A percentile compares a stretch with the other conserved stretches of the same genome.
These are phyloP conservation scores for Ectobius pallidus DNA, from an alignment of 2,888 invertebrate genomes.

Conservation along the genomic window DNA sequence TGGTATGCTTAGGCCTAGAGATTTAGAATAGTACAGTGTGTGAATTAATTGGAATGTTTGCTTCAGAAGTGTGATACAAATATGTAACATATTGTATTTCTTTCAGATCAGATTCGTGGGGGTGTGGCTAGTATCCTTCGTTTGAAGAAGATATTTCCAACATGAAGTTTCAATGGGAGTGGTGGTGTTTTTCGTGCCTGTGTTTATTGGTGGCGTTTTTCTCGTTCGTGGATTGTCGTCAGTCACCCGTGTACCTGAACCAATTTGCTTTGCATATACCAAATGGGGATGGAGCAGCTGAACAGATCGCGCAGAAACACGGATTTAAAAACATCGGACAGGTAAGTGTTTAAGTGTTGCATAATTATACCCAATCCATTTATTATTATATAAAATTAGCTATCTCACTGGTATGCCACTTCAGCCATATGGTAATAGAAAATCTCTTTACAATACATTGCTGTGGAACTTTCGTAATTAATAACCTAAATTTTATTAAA, in stretches of 20 bases:
- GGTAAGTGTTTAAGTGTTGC: too few relatives aligned
- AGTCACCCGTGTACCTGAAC: conserved; percentile 38
- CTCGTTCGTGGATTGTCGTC: conserved; percentile 36
- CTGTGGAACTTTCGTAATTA: too few relatives aligned
- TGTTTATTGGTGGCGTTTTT: conserved; percentile 36
- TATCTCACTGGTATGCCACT: too few relatives aligned
- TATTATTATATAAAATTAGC: too few relatives aligned
- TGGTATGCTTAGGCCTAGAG: too few relatives aligned
- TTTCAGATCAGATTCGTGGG: conserved; percentile 15
- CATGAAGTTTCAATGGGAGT: conserved; percentile 33
- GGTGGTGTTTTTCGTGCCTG: conserved; percentile 33
- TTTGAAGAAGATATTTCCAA: conserved; percentile 31
- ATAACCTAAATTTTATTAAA: too few relatives aligned
- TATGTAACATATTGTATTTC: neutral
- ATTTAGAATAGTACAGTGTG: too few relatives aligned
- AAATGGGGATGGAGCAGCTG: conserved; percentile 67
- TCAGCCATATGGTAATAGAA: too few relatives aligned
- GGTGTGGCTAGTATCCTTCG: conserved; percentile 17
- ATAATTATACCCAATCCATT: too few relatives aligned
- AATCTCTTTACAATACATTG: too few relatives aligned
- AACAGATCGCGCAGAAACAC: conserved; percentile 77
- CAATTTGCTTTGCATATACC: conserved; percentile 76
- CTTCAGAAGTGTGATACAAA: too few relatives aligned
- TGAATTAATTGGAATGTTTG: too few relatives aligned
- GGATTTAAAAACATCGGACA: conserved; percentile 85